Conservation (phyloP, 2,797 vertebrate genomes). For the Psittacula echo region DNA sequence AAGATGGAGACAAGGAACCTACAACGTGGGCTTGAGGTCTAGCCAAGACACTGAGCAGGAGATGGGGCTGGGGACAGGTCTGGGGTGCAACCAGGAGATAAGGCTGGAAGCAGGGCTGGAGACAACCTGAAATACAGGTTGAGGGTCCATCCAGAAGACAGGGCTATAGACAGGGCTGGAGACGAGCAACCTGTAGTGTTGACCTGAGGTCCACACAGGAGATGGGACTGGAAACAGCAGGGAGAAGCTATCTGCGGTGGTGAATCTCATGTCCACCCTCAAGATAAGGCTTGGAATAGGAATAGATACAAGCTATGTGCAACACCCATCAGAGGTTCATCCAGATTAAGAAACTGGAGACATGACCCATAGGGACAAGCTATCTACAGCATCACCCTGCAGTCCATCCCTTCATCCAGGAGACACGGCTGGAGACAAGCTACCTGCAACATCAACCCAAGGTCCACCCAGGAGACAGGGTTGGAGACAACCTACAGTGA, state of each 20-base stretch:
- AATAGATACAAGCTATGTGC: background rate
- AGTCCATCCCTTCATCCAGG: background rate
- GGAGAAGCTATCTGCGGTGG: fast-evolving
- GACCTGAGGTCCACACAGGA: background rate
- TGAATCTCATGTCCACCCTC: background rate
- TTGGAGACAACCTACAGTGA: background rate
- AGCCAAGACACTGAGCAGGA: background rate
- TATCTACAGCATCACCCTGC: background rate
- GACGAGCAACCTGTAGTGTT: background rate
- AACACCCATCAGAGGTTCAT: background rate
- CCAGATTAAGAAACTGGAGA: background rate
- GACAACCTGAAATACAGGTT: background rate
- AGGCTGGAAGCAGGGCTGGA: background rate
- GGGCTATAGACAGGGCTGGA: background rate
- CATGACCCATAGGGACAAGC: background rate
- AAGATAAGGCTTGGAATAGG: background rate
- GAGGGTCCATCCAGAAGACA: background rate
- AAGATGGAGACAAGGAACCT: background rate
- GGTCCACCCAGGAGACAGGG: background rate
- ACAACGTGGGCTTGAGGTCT: background rate
- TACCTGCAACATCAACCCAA: background rate
- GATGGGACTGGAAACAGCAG: background rate
- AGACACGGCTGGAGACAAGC: background rate
- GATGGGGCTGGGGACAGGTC: too few species aligned
- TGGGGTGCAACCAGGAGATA: background rate